Conservation (phyloP, 2,797 vertebrate species). For the Coregonus sp. region DNA sequence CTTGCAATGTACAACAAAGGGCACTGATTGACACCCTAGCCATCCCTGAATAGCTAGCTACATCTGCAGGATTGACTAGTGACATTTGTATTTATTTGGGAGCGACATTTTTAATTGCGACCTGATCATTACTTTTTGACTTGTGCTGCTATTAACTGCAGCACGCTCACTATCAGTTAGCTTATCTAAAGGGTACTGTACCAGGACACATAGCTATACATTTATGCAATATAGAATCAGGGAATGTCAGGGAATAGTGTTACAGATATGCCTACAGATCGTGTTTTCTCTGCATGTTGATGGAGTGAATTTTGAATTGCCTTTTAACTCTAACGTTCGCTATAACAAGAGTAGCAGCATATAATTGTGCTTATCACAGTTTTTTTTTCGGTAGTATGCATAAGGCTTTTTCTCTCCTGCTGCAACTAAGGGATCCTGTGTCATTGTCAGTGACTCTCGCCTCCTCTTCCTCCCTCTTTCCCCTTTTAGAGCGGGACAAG, state of each 20-base stretch:
- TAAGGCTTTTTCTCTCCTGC: not conserved
- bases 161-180: too few relatives aligned
- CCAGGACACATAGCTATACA: too few relatives aligned
- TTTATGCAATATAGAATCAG: too few relatives aligned
- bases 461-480: slow-evolving; percentile 1
- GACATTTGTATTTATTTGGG: not conserved
- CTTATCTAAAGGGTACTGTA: too few relatives aligned
- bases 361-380: too few relatives aligned
- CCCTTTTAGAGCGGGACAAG: slow-evolving; percentile 85
- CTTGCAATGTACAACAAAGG: not conserved
- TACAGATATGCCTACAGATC: not conserved
- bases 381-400: too few relatives aligned
- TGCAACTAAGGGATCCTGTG: not conserved
- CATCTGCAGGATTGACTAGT: not conserved
- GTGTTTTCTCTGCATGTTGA: not conserved
- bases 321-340: not conserved
- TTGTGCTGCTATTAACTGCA: too few relatives aligned
- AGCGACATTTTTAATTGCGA: too few relatives aligned
- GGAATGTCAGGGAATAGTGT: not conserved
- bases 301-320: not conserved
- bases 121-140: too few relatives aligned
- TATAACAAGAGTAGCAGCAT: not conserved
- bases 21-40: not conserved
- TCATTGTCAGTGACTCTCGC: not conserved
- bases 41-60: not conserved